Conservation (phyloP, 2,113 vertebrate species). For the Chlorodrepanis virens region DNA sequence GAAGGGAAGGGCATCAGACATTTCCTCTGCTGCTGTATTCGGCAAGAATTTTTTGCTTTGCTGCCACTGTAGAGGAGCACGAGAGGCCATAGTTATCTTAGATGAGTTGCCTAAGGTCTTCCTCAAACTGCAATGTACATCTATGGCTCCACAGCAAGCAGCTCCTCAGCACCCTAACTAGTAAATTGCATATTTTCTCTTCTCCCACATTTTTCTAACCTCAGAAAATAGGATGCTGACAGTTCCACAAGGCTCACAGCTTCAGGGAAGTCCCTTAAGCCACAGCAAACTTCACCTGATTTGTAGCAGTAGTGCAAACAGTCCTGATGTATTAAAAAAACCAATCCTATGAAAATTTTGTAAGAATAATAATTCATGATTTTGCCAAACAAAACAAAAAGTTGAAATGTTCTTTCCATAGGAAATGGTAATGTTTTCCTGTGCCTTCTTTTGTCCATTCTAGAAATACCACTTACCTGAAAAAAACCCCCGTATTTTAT, state of each 20-base stretch:
- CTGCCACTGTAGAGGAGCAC: neutral
- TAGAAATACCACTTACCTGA: neutral
- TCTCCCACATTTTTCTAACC: neutral
- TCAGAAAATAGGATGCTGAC: neutral
- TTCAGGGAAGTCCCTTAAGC: neutral
- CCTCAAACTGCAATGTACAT: neutral
- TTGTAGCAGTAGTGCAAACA: neutral
- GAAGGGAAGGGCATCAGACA: neutral
- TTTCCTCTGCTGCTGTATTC: neutral
- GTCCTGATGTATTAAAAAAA: neutral
- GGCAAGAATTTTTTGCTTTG: neutral
- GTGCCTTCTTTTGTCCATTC: neutral
- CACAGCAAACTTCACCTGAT: neutral
- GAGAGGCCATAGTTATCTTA: rapidly evolving
- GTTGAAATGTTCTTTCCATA: neutral
- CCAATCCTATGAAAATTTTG: too few relatives aligned
- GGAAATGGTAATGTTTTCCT: neutral
- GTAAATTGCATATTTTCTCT: neutral
- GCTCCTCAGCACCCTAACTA: neutral
- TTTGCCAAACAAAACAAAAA: neutral
- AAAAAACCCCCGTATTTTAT: rapidly evolving
- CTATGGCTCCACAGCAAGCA: neutral
- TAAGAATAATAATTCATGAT: neutral
- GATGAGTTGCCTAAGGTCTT: neutral
- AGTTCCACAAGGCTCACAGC: neutral